Evolutionary conservation across 2,888 invertebrate genomes (phyloP).

Genomic region (Carcina quercana): DNA sequence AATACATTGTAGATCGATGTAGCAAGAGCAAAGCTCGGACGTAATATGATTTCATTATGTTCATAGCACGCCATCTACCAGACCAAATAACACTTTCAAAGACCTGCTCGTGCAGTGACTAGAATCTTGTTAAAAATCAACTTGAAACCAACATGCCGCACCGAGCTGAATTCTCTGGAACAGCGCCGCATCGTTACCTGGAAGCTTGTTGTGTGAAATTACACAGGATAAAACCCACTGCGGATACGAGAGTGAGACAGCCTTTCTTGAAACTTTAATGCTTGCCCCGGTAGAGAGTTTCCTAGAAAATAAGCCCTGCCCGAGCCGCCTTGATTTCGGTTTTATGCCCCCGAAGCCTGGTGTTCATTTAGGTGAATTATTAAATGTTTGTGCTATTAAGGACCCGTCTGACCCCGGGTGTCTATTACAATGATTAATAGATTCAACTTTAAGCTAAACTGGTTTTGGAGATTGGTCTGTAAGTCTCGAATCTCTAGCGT

Average conservation of each 20-base stretch:
- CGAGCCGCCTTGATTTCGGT: slow-evolving; percentile 46
- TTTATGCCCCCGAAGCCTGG: slow-evolving; percentile 42
- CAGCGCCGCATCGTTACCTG: too few species aligned
- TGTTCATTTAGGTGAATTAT: slow-evolving; percentile 44
- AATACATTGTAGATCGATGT: too few species aligned
- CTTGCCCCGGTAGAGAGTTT: slow-evolving; percentile 36
- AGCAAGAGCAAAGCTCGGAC: too few species aligned
- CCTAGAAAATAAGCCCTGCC: slow-evolving; percentile 41
- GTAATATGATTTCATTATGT: too few species aligned
- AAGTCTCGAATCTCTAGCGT: too few species aligned
- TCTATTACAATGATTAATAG: slow-evolving; percentile 3
- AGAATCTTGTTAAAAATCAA: too few species aligned
- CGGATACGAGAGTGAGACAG: slow-evolving; percentile 30
- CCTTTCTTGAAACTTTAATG: slow-evolving; percentile 56
- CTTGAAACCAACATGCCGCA: too few species aligned
- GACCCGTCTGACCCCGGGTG: slow-evolving; percentile 1
- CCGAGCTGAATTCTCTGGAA: too few species aligned
- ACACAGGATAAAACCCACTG: slow-evolving; percentile 39
- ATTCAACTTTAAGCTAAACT: neutral
- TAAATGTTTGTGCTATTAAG: slow-evolving; percentile 18
- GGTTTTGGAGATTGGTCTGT: too few species aligned
- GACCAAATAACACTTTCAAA: too few species aligned
- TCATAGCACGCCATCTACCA: too few species aligned
- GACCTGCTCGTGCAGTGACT: too few species aligned
- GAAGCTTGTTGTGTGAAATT: slow-evolving; percentile 40